Conservation (phyloP, 1,140 invertebrate genomes). For the Sinella curviseta region DNA sequence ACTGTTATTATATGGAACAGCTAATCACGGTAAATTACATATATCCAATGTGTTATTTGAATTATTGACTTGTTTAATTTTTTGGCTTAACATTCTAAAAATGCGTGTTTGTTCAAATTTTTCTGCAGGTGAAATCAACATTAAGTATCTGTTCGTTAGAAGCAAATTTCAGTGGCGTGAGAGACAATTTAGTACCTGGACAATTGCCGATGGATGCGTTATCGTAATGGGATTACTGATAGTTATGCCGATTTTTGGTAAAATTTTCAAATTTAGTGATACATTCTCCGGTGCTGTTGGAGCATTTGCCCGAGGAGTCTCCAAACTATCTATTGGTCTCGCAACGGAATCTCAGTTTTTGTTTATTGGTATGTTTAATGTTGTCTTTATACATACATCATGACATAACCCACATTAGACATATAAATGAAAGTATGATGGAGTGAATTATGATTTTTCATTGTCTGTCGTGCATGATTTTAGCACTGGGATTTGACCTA, state of each 20-base stretch:
- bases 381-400: background rate
- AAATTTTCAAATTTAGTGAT: slow-evolving; percentile 44
- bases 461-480: no score
- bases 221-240: slow-evolving; percentile 41
- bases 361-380: background rate
- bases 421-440: no score
- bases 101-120: background rate
- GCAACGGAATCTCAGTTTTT: background rate
- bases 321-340: slow-evolving; percentile 6
- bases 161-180: slow-evolving; percentile 82
- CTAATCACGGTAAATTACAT: slow-evolving; percentile 40
- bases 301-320: slow-evolving; percentile 27
- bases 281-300: slow-evolving; percentile 41
- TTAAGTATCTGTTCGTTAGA: slow-evolving; percentile 75
- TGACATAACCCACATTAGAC: no score
- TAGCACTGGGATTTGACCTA: slow-evolving; percentile 43
- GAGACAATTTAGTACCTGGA: slow-evolving; percentile 75
- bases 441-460: no score
- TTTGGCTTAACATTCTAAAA: background rate
- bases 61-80: background rate
- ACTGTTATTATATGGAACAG: slow-evolving; percentile 45
- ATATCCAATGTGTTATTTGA: background rate
- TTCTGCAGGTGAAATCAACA: slow-evolving; percentile 72
- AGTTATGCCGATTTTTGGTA: slow-evolving; percentile 45
- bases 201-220: slow-evolving; percentile 41